These are phyloP conservation scores for Drosophila paranaensis DNA, from an alignment of 2,888 invertebrate genomes.

Conservation along the genomic window DNA sequence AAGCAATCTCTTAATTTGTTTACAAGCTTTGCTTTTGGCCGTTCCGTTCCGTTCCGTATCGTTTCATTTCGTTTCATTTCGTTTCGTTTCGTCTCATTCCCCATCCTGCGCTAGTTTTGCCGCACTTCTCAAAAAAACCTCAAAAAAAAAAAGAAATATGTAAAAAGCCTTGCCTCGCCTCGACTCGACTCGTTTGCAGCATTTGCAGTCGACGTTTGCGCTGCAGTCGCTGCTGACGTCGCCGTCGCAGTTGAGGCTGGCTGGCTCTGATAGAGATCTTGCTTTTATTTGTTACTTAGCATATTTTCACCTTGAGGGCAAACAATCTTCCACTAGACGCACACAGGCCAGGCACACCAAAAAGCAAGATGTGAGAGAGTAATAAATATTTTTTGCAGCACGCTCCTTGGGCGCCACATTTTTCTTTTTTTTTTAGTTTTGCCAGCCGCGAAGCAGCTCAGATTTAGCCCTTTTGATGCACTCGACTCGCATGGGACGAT, in stretches of 20 bases:
- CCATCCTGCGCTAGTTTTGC: conserved; percentile 57
- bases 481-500: conserved; percentile 3
- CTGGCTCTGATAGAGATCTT: conserved; percentile 72
- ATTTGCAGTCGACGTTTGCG: conserved; percentile 43
- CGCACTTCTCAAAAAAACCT: conserved; percentile 66
- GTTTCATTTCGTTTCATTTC: conserved; percentile 4
- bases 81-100: conserved; percentile 4
- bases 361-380: too few relatives aligned
- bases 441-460: conserved; percentile 38
- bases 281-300: conserved; percentile 81
- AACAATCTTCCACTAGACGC: conserved; percentile 74
- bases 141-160: conserved; percentile 69
- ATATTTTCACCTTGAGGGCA: conserved; percentile 80
- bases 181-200: conserved; percentile 58
- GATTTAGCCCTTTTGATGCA: conserved; percentile 49
- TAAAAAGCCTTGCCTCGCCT: conserved; percentile 51
- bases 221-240: conserved; percentile 46
- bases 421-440: conserved; percentile 18
- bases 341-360: conserved; percentile 13
- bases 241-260: conserved; percentile 49
- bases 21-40: conserved; percentile 77
- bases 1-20: conserved; percentile 78
- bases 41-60: conserved; percentile 22
- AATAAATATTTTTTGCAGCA: conserved; percentile 74
- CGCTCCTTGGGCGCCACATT: conserved; percentile 50